phyloP scores from a whole-genome alignment of 2,113 vertebrate species.

The Micronycteris hirsuta region DNA sequence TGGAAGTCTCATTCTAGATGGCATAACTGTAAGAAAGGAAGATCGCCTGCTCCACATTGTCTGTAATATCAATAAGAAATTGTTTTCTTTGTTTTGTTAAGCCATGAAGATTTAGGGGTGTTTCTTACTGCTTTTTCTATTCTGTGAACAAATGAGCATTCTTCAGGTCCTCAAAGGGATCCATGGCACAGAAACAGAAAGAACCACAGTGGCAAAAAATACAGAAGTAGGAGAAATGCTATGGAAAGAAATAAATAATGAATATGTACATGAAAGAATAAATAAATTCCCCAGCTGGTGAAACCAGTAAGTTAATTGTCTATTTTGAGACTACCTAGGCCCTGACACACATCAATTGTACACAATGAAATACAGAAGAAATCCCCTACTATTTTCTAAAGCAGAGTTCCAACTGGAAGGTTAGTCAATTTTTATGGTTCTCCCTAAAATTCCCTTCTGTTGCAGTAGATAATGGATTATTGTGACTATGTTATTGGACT shows the following conservation, averaged over 20 bases:
- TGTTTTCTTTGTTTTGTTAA: not conserved
- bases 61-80: not conserved
- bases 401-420: not conserved
- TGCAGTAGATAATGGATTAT: not conserved
- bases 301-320: slow-evolving; percentile 13
- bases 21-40: not conserved
- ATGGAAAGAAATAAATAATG: not conserved
- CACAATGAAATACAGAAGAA: not conserved
- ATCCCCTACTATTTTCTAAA: slow-evolving; percentile 18
- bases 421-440: not conserved
- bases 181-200: not conserved
- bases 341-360: not conserved
- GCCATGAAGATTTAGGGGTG: not conserved
- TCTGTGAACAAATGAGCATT: not conserved
- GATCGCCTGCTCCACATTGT: not conserved
- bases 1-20: not conserved
- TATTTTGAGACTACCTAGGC: not conserved
- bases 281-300: slow-evolving; percentile 1
- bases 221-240: not conserved
- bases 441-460: slow-evolving; percentile 9
- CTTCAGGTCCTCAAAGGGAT: slow-evolving; percentile 2
- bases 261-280: not conserved
- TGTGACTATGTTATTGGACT: not conserved
- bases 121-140: not conserved
- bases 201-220: not conserved